Evolutionary conservation across 2,797 vertebrate species (phyloP), one percentile per base, ranked within the genome.

Genomic region (Tympanoctomys barrerae): DNA sequence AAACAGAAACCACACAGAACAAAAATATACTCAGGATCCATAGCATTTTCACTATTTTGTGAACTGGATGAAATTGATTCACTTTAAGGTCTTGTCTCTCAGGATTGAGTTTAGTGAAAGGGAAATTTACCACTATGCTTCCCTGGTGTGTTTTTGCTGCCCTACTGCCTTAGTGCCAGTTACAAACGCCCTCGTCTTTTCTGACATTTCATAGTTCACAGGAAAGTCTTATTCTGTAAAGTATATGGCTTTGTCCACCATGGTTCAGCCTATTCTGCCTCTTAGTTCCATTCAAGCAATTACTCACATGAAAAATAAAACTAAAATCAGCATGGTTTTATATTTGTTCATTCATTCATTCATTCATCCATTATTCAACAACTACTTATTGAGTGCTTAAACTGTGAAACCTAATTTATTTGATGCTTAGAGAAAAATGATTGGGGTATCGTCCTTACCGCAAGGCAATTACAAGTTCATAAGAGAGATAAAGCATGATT

Each of bases 261-360:
- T 80, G 86, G 83, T 68, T 90, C 73, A 81, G 57, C 31, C 62
- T 71, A 52, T 71, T 71, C 87, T 97, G 13, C 24, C 68, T 92
- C 78, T 62, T 73, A 77, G 52, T 89, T 93, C 79, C 52, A 86
- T 68, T 91, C 49, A 68, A 90, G 61, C 46, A 95, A 95, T 90
- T 93, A 93, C 61, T 96, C 52, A 81, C 52, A 73, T 86, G 71
- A 89, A 94, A 96, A 87, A 75, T 87, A 89, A 95, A 90, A 95
- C 94, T 91, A 84, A 79, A 93, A 80, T 87, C 52, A 66, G n/a
- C 54, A 21, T 57, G 33, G 83, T 68, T 94, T 96, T 87, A 24
- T 90, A 90, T 89, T 39, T 89, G 64, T 84, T 73, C 75, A 90
- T 93, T 89, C 78, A 81, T 87, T 89, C 39, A 90, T 94, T 71